phyloP scores from a whole-genome alignment of 1,140 invertebrate genomes.

The Brachionus plicatilis region DNA sequence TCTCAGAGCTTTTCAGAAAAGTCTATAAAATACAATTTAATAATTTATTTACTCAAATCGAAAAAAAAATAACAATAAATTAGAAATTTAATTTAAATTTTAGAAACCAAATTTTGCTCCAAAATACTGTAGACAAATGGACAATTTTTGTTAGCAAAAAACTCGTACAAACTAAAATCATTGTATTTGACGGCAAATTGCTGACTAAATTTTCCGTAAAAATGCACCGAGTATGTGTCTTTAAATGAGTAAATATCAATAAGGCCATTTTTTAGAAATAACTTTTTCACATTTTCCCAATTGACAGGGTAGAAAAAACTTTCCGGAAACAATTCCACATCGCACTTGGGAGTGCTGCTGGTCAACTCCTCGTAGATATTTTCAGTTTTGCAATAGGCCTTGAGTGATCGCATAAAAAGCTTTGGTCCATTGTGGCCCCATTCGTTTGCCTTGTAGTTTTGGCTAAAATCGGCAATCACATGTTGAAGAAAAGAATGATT shows the following conservation, averaged over 20 bases:
- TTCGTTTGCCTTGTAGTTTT: background rate
- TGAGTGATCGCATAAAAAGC: background rate
- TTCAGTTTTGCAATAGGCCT: background rate
- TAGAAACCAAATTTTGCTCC: background rate
- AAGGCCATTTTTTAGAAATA: background rate
- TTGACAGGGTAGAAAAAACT: background rate
- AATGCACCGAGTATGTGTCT: background rate
- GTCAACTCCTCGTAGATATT: background rate
- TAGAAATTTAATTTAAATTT: background rate
- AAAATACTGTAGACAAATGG: background rate
- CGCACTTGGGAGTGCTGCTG: background rate
- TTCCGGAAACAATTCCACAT: conserved; percentile 8
- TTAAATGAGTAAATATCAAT: background rate
- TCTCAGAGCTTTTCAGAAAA: no score
- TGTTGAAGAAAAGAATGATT: background rate
- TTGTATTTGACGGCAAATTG: background rate
- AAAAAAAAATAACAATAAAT: background rate
- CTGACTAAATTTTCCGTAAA: background rate
- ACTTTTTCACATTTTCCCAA: background rate
- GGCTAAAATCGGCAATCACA: background rate
- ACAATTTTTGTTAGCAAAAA: background rate
- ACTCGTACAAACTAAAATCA: conserved; percentile 6
- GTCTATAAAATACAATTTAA: no score
- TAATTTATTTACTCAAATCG: background rate
- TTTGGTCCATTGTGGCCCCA: background rate